Base-by-base conservation (phyloP, 2,888 invertebrate genomes). In the Dioctria rufipes region DNA sequence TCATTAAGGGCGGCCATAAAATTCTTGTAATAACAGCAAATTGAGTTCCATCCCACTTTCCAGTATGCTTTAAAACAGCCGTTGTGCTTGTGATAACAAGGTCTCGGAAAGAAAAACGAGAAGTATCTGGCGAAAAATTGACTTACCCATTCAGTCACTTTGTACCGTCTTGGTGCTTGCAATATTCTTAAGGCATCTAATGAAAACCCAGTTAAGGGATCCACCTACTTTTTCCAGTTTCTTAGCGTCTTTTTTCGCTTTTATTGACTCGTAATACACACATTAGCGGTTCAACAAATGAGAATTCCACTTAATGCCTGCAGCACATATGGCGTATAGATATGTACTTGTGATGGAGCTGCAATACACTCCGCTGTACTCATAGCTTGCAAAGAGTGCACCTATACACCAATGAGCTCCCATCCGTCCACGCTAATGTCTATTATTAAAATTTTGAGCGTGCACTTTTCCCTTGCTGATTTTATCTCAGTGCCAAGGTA, bases 11-110 rank as follows among this genome's bases (percentile, higher is more conserved):
- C 84, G 84, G 84, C 84, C 84, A 85, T 85, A 85, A 85, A 85
- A 84, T 83, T 85, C 85, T 84, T 85, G 85, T 85, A 85, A 85
- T 85, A 85, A 85, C 84, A 84, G 84, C 85, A 85, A 85, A 85
- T 85, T 85, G 85, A 82, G 85, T 85, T 84, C 81, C 85, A 84
- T 84, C 85, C 85, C 85, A 85, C 84, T 84, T 85, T 84, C 84
- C 84, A 83, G 83, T 83, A 81, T 80, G 81, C 80, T 78, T 75
- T 46, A 61, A 75, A 75, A 75, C 75, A 75, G 75, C 58, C 71
- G 58, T 61, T 58, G 46, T 65, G 71, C 46, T 69, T 58, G 46
- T 65, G 71, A 61, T 69, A 80, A 69, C 71, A 60, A 58, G 61
- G 63, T 65, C 66, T 54, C 66, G 66, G 46, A 66, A 49, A 51